phyloP scores from a whole-genome alignment of 2,888 invertebrate genomes.

The Microplitis deprimator region DNA sequence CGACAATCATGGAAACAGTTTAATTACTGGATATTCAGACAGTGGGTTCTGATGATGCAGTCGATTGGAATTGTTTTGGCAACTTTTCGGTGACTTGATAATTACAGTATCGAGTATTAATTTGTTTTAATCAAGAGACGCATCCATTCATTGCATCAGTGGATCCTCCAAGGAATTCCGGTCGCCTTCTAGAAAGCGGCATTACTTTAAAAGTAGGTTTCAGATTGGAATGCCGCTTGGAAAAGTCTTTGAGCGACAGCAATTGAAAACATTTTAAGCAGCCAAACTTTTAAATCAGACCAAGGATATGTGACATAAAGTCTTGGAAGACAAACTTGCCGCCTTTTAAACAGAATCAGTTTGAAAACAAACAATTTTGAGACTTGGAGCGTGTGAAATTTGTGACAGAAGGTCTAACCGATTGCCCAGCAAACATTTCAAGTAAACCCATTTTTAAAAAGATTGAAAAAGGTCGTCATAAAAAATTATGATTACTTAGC shows the following conservation, averaged over 20 bases:
- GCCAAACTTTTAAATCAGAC: not conserved
- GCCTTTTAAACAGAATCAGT: too few species aligned
- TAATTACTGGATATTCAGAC: too few species aligned
- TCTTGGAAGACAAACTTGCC: not conserved
- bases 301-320: not conserved
- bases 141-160: conserved; percentile 4
- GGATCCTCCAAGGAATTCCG: conserved; percentile 3
- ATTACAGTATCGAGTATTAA: too few species aligned
- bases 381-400: too few species aligned
- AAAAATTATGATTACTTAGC: not conserved
- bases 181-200: not conserved
- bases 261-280: not conserved
- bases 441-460: too few species aligned
- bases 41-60: too few species aligned
- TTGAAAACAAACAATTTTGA: too few species aligned
- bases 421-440: too few species aligned
- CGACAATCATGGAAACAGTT: not conserved
- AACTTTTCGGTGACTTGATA: too few species aligned
- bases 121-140: too few species aligned
- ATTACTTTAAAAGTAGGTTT: not conserved
- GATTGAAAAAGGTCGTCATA: not conserved
- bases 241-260: not conserved
- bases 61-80: too few species aligned
- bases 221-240: not conserved
- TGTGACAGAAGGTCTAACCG: too few species aligned